Conservation (phyloP, 2,888 invertebrate species). For the Congeria kusceri region DNA sequence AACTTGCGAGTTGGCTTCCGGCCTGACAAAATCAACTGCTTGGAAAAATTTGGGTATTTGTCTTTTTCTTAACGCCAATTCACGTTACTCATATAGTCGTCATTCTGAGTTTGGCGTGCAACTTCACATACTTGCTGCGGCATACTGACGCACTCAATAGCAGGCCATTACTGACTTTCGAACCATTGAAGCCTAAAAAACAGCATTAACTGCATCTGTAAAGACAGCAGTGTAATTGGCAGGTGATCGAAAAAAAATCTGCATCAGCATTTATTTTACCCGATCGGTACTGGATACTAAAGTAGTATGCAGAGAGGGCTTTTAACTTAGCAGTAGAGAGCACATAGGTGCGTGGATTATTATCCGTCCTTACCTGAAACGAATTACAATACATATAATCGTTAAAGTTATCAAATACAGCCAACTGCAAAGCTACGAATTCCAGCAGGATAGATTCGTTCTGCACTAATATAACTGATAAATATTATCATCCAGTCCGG, state of each 20-base stretch:
- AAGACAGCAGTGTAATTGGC: constrained; percentile 1
- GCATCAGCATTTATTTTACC: constrained; percentile 10
- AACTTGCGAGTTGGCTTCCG: not conserved
- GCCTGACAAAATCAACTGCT: not conserved
- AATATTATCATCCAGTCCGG: constrained; percentile 22
- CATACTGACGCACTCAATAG: not conserved
- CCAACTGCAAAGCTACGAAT: too few species aligned
- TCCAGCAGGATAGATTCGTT: too few species aligned
- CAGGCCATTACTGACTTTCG: not conserved
- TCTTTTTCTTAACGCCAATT: not conserved
- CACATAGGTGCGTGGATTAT: not conserved
- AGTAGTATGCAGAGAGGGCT: not conserved
- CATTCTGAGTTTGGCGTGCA: not conserved
- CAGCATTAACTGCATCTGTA: not conserved
- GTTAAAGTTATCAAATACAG: too few species aligned
- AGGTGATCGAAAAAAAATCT: constrained; percentile 1
- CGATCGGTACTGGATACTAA: not conserved
- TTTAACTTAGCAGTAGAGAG: not conserved
- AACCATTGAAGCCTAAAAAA: not conserved
- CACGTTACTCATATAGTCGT: not conserved
- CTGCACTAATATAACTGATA: constrained; percentile 35
- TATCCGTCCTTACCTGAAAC: not conserved
- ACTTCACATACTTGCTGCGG: not conserved
- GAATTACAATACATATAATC: not conserved
- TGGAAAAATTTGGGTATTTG: not conserved